phyloP scores from a whole-genome alignment of 2,888 invertebrate genomes.

The Campoplex nolae region DNA sequence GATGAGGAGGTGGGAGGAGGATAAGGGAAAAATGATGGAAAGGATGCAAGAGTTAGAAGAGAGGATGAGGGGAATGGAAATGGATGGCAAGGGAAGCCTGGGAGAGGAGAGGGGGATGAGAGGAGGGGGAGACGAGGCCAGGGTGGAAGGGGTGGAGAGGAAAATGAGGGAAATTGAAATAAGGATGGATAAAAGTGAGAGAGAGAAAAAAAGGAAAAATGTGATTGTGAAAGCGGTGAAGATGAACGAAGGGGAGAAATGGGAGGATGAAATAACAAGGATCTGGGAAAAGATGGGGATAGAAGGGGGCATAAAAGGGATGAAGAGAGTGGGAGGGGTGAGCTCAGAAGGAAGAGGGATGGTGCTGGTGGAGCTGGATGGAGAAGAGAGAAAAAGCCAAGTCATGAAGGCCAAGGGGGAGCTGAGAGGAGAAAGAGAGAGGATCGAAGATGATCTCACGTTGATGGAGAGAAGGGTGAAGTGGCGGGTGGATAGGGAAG shows the following conservation, averaged over 20 bases:
- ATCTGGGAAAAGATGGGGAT: conserved; percentile 2
- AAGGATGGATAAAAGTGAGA: not conserved
- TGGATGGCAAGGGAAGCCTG: not conserved
- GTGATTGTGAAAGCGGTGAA: not conserved
- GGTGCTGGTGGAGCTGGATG: conserved; percentile 1
- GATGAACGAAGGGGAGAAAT: not conserved
- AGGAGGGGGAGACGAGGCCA: no score
- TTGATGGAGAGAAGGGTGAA: not conserved
- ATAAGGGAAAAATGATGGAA: conserved; percentile 2
- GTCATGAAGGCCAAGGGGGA: conserved; percentile 20
- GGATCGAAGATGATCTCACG: not conserved
- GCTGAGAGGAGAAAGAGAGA: no score
- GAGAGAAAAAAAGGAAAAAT: not conserved
- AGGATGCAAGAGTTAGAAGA: no score
- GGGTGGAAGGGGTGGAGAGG: conserved; percentile 8
- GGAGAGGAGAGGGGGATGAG: not conserved
- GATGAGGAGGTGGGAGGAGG: not conserved
- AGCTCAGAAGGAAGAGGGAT: not conserved
- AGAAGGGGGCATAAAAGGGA: not conserved
- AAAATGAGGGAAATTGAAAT: conserved; percentile 47
- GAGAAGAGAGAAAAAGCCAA: not conserved
- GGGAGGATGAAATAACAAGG: not conserved
- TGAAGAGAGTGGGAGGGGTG: not conserved
- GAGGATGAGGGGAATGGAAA: not conserved
- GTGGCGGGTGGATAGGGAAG: not conserved